Percentiles rank a stretch among this genome's conserved stretches.
Conservation (phyloP, 2,888 invertebrate genomes). For the Sialis fuliginosa region DNA sequence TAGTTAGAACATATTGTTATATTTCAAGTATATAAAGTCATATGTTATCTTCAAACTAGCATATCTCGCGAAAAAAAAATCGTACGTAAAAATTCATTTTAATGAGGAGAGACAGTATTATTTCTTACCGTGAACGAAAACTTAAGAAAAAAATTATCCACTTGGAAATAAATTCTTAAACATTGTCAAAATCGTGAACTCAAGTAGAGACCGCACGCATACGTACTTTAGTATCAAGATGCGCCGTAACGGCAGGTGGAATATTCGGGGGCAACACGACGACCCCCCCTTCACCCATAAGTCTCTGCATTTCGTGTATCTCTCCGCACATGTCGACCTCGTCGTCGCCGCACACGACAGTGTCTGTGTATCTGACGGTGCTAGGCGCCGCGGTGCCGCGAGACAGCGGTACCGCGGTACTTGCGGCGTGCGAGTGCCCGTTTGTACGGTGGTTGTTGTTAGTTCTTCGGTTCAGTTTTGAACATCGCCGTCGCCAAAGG, state of each 20-base stretch:
- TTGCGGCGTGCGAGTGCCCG: background rate
- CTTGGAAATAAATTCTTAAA: too few species aligned
- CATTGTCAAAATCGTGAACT: too few species aligned
- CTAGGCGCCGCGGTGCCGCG: background rate
- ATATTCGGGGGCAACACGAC: slow-evolving; percentile 20
- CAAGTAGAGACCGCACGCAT: too few species aligned
- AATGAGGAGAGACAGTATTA: too few species aligned
- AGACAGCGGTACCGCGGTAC: background rate
- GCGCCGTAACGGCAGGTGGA: slow-evolving; percentile 14
- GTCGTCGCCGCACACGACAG: background rate
- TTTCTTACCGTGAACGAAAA: too few species aligned
- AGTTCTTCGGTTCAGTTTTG: background rate
- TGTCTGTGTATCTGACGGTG: background rate
- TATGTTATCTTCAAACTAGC: too few species aligned
- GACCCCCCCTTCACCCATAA: slow-evolving; percentile 20
- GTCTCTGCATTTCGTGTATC: slow-evolving; percentile 23
- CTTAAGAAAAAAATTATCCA: too few species aligned
- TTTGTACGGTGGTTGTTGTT: background rate
- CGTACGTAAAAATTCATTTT: too few species aligned
- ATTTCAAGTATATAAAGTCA: too few species aligned
- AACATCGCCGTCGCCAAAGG: slow-evolving; percentile 12
- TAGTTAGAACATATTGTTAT: too few species aligned
- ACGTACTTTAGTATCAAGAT: slow-evolving; percentile 24
- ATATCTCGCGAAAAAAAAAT: too few species aligned
- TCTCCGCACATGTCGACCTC: slow-evolving; percentile 11